These are phyloP conservation scores for Falcunculus frontatus DNA, from an alignment of 2,113 vertebrate species.

Conservation along the genomic window DNA sequence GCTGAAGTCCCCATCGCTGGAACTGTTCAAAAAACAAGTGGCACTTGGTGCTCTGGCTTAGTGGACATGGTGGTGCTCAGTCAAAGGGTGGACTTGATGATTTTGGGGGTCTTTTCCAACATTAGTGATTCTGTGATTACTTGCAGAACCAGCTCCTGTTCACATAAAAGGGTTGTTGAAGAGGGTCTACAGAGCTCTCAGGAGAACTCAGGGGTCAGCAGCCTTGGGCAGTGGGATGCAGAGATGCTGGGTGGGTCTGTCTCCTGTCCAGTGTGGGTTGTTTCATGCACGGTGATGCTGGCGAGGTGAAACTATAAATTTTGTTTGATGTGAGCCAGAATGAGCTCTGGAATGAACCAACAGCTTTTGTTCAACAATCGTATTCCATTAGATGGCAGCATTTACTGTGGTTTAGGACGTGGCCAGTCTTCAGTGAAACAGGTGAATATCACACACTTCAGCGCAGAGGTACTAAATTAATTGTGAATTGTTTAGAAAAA, in stretches of 20 bases:
- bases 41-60: background rate
- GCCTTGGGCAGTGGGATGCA: background rate
- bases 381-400: constrained; percentile 57
- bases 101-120: background rate
- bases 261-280: background rate
- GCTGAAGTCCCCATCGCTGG: background rate
- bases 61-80: background rate
- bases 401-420: background rate
- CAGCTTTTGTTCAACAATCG: background rate
- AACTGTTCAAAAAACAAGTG: background rate
- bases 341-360: background rate
- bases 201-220: background rate
- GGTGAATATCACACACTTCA: background rate
- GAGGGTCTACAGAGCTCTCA: background rate
- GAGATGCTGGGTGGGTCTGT: background rate
- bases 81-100: background rate
- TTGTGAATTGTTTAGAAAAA: background rate
- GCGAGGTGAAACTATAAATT: background rate
- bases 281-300: background rate
- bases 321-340: background rate
- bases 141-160: background rate
- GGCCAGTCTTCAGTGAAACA: background rate
- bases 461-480: background rate
- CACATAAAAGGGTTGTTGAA: background rate
- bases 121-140: background rate